Percentiles rank a stretch among this genome's conserved stretches.
Evolutionary conservation across 2,113 vertebrate genomes (phyloP).

Genomic region (Natator depressus): DNA sequence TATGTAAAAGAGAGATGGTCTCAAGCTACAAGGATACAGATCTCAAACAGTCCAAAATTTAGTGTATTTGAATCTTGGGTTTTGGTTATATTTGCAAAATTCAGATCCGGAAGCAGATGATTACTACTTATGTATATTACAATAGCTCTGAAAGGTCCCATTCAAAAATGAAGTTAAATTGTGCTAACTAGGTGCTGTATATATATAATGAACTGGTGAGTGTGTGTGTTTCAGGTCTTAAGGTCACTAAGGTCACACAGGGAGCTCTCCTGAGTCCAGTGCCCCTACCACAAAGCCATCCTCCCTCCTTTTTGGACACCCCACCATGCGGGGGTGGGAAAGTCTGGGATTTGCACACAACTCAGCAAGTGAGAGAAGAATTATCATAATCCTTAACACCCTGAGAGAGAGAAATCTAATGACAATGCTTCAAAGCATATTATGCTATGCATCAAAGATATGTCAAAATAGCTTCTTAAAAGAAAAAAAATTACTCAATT

Average conservation of each 20-base stretch:
- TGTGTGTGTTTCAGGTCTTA: not conserved
- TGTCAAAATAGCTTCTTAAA: conserved; percentile 22
- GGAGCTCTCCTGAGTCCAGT: not conserved
- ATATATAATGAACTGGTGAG: rapidly evolving
- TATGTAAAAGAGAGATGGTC: not conserved
- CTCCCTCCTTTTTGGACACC: not conserved
- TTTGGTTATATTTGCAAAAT: not conserved
- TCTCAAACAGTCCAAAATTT: rapidly evolving
- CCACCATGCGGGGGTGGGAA: not conserved
- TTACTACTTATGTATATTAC: not conserved
- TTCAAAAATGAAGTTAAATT: not conserved
- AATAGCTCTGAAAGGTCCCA: not conserved
- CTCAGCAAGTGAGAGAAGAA: not conserved
- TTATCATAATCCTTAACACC: not conserved
- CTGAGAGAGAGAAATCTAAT: not conserved
- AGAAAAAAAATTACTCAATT: not conserved
- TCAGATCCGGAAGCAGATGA: not conserved
- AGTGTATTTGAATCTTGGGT: rapidly evolving
- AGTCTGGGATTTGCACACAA: not conserved
- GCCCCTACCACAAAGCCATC: not conserved
- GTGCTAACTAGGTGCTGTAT: not conserved
- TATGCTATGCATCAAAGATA: not conserved
- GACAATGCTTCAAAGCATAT: not conserved
- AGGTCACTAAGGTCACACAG: not conserved
- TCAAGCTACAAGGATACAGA: not conserved